Conservation (phyloP, 30 jellyfish, hydroid and myxozoan species). For the Pseudorhiza aurosa region DNA sequence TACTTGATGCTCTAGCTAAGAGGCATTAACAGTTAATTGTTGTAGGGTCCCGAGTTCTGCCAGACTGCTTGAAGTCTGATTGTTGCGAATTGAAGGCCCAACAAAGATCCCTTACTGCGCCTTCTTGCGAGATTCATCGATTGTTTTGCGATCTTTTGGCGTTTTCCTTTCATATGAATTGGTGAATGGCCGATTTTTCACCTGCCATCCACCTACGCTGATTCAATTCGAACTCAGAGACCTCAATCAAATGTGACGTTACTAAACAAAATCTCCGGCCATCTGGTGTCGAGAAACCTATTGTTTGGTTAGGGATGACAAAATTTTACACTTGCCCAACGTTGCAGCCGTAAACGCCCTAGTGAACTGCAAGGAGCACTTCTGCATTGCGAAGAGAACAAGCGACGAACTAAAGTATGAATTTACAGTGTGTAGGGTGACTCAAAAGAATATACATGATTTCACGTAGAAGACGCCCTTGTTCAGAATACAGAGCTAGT, state of each 20-base stretch:
- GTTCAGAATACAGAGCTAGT: constrained; percentile 73
- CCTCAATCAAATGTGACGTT: constrained; percentile 50
- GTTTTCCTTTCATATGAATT: not conserved
- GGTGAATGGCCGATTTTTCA: constrained; percentile 15
- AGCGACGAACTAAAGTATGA: too few species aligned
- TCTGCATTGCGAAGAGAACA: too few species aligned
- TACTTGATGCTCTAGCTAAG: too few species aligned
- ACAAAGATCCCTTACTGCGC: not conserved
- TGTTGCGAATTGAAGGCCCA: too few species aligned
- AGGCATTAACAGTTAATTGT: too few species aligned
- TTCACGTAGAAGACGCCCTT: constrained; percentile 60
- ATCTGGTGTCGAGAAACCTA: constrained; percentile 46
- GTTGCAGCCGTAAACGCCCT: constrained; percentile 32
- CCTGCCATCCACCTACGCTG: constrained; percentile 30
- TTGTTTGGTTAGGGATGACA: constrained; percentile 41
- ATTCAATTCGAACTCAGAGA: constrained; percentile 7
- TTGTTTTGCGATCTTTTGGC: not conserved
- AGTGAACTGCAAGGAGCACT: too few species aligned
- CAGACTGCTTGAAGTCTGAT: too few species aligned
- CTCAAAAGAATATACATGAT: constrained; percentile 30
- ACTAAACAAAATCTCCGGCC: constrained; percentile 52
- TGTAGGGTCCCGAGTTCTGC: too few species aligned
- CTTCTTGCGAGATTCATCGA: not conserved
- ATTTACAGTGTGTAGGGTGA: not conserved
- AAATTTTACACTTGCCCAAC: constrained; percentile 24